Conservation (phyloP, 2,797 vertebrate genomes). For the Coranthus polyacanthus region DNA sequence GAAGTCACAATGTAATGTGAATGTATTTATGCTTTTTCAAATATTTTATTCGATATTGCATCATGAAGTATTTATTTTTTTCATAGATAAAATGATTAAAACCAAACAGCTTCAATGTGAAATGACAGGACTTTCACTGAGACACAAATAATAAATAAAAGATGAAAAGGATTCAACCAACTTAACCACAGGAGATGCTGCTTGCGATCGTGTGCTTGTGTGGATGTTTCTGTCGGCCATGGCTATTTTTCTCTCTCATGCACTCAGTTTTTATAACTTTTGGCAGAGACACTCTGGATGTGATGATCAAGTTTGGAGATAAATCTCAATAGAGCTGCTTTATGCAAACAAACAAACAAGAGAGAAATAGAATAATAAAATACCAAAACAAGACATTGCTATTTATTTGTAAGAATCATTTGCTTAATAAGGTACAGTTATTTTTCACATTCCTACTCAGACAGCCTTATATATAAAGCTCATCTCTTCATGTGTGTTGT, state of each 20-base stretch:
- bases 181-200: constrained; percentile 37
- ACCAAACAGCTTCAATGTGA: constrained; percentile 21
- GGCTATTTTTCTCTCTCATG: background rate
- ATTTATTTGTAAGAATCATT: constrained; percentile 16
- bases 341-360: constrained; percentile 2
- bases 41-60: background rate
- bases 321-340: constrained; percentile 5
- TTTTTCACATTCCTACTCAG: constrained; percentile 7
- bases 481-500: constrained; percentile 24
- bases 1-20: background rate
- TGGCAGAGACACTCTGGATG: constrained; percentile 10
- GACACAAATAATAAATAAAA: constrained; percentile 56
- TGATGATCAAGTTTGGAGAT: constrained; percentile 5
- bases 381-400: constrained; percentile 5
- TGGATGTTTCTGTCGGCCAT: background rate
- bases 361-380: constrained; percentile 28
- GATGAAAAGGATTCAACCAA: constrained; percentile 35
- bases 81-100: constrained; percentile 32
- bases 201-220: constrained; percentile 1
- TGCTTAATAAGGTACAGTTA: constrained; percentile 5
- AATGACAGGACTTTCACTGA: constrained; percentile 44
- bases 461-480: constrained; percentile 1
- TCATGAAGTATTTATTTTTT: constrained; percentile 9
- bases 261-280: constrained; percentile 8
- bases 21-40: background rate